Percentiles rank a stretch among this genome's conserved stretches.
These are phyloP conservation scores for Horisme vitalbata DNA, from an alignment of 2,888 invertebrate genomes.

Conservation along the genomic window DNA sequence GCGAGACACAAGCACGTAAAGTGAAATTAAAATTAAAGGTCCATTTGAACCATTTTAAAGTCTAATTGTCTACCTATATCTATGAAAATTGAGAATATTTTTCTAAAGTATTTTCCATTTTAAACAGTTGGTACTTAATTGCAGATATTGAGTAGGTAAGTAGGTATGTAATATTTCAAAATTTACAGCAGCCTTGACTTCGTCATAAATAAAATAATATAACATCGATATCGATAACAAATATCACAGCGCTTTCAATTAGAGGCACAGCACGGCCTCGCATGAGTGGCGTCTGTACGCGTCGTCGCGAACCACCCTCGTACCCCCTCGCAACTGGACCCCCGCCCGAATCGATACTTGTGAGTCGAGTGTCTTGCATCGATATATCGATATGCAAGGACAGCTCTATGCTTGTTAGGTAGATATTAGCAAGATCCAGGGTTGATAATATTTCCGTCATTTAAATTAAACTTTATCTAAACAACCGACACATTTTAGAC, in stretches of 20 bases:
- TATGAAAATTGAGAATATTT: no score
- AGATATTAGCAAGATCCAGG: no score
- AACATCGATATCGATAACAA: constrained; percentile 42
- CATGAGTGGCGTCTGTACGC: constrained; percentile 75
- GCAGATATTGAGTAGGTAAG: no score
- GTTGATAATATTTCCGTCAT: no score
- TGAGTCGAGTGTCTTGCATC: constrained; percentile 51
- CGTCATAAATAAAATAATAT: background rate
- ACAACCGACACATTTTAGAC: no score
- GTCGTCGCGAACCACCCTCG: constrained; percentile 51
- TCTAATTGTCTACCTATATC: no score
- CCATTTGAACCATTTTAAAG: no score
- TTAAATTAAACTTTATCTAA: background rate
- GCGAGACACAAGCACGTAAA: no score
- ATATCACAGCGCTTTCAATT: constrained; percentile 68
- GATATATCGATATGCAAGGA: constrained; percentile 20
- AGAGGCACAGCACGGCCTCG: constrained; percentile 71
- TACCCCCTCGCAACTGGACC: constrained; percentile 41
- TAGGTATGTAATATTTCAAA: no score
- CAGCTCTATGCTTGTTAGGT: constrained; percentile 7
- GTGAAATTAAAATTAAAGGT: no score
- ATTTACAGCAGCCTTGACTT: background rate
- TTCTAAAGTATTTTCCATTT: no score
- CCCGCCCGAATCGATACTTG: constrained; percentile 65
- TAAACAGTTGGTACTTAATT: no score